phyloP scores from a whole-genome alignment of 2,888 invertebrate species.

The Chrysina gloriosa region DNA sequence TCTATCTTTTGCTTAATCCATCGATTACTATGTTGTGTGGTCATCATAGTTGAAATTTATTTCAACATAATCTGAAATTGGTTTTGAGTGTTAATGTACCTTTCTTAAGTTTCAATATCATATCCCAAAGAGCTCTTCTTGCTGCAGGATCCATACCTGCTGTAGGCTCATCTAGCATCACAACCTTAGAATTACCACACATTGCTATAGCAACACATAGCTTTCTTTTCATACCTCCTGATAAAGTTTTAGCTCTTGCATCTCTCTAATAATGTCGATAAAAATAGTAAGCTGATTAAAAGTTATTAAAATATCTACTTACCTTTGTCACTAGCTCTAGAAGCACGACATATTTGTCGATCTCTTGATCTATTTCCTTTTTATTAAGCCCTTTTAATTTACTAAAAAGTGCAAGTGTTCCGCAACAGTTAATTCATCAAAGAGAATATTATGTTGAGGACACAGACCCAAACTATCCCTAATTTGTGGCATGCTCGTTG shows the following conservation, averaged over 20 bases:
- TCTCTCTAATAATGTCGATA: slow-evolving; percentile 61
- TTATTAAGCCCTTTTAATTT: slow-evolving; percentile 75
- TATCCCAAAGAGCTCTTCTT: slow-evolving; percentile 83
- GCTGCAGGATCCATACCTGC: slow-evolving; percentile 90
- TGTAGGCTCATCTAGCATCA: slow-evolving; percentile 81
- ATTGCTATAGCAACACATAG: slow-evolving; percentile 81
- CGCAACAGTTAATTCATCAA: slow-evolving; percentile 82
- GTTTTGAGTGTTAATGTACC: slow-evolving; percentile 49
- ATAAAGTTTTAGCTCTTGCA: slow-evolving; percentile 71
- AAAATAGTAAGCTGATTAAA: background rate
- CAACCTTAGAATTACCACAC: slow-evolving; percentile 79
- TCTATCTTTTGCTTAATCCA: too few relatives aligned
- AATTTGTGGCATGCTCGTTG: slow-evolving; percentile 72
- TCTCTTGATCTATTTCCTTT: slow-evolving; percentile 70
- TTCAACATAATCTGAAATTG: too few relatives aligned
- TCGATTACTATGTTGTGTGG: too few relatives aligned
- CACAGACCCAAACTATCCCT: slow-evolving; percentile 81
- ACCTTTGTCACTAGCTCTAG: slow-evolving; percentile 77
- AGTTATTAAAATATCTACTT: background rate
- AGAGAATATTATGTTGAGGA: slow-evolving; percentile 88
- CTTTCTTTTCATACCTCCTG: slow-evolving; percentile 84
- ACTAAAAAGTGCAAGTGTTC: slow-evolving; percentile 88
- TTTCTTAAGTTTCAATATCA: slow-evolving; percentile 77
- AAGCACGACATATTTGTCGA: slow-evolving; percentile 72
- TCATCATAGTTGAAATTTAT: too few relatives aligned